Evolutionary conservation across 2,113 vertebrate species (phyloP), one percentile per base, ranked within the genome.

Genomic region (Phalacrocorax pelagicus): DNA sequence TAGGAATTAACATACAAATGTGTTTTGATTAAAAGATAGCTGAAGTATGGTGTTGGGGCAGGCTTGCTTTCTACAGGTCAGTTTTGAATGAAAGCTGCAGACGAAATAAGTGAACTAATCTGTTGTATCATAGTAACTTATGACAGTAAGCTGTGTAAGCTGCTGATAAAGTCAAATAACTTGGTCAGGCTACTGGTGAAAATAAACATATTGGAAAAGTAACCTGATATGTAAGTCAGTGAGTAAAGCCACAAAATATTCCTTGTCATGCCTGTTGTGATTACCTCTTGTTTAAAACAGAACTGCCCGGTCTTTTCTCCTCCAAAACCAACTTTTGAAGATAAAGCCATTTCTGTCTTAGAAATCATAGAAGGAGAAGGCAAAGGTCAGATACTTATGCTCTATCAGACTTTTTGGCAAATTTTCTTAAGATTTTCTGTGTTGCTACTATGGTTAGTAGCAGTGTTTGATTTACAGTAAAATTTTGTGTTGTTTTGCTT

Each of bases 71-170:
- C 24, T 81, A 3, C 52, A 51, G 75, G 77, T 77, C 79, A 69
- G n/a, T 90, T 81, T 38, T 27, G 86, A 94, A 86, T 95, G 93
- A 97, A 95, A 96, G 84, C 71, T 92, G 70, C 59, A 89, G 93
- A 81, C 82, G 54, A 92, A 96, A 66, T 77, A 73, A 88, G 67
- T 91, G 59, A 91, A 61, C 40, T 87, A 42, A 75, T 94, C 84
- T 88, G 74, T 70, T 94, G 9, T 15, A 40, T 81, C 3, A 3
- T 67, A 36, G 85, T 63, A 32, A 65, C 19, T 84, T 90, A 38
- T 70, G 93, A 91, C 90, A 90, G 63, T 84, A 95, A 90, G 67
- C 94, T 2, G 0, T 90, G 61, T 94, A 93, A 95, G 42, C 73
- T 90, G 85, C 89, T 90, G 88, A 67, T 94, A 44, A 91, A 95